Evolutionary conservation across 2,113 vertebrate genomes (phyloP).

Genomic region (Camelus bactrianus): DNA sequence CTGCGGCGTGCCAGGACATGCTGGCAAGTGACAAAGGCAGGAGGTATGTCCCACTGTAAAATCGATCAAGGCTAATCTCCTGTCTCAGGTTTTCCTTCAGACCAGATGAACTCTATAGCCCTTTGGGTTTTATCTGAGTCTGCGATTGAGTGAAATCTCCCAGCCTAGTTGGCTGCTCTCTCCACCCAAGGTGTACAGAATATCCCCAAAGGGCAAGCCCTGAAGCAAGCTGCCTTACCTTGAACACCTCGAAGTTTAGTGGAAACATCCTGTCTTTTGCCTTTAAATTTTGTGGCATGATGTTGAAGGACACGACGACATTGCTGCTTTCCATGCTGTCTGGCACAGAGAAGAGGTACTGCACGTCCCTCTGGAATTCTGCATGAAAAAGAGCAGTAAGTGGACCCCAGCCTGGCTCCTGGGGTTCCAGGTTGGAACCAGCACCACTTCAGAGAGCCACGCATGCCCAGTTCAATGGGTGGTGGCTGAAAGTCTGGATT

Average conservation of each 20-base stretch:
- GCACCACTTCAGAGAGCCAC: background rate
- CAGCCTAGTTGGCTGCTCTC: background rate
- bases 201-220: background rate
- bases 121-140: background rate
- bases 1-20: background rate
- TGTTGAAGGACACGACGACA: slow-evolving; percentile 83
- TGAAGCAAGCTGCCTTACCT: slow-evolving; percentile 74
- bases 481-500: background rate
- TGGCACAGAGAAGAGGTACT: slow-evolving; percentile 81
- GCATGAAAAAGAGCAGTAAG: slow-evolving; percentile 15
- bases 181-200: no score
- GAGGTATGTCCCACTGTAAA: background rate
- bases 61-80: background rate
- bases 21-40: background rate
- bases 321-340: slow-evolving; percentile 75
- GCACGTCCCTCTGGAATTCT: slow-evolving; percentile 73
- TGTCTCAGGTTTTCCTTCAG: background rate
- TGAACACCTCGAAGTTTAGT: slow-evolving; percentile 78
- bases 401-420: background rate
- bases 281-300: slow-evolving; percentile 8
- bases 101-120: background rate
- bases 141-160: background rate
- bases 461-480: background rate
- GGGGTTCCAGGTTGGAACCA: fast-evolving
- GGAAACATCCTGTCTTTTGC: slow-evolving; percentile 26